phyloP scores from a whole-genome alignment of 2,113 vertebrate genomes.

The Calonectris borealis region DNA sequence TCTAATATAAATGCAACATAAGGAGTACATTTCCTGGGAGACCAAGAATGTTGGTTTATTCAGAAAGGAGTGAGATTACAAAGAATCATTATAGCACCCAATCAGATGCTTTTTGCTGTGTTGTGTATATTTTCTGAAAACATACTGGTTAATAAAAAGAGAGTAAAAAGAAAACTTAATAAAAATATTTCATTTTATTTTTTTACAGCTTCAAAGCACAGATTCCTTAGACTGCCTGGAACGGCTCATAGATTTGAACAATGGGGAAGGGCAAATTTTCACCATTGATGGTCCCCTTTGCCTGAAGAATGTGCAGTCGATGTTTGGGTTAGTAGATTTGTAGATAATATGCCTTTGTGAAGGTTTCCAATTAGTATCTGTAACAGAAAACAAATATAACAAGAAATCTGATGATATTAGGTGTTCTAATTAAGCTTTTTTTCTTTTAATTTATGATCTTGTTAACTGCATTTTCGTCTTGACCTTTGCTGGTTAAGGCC shows the following conservation, averaged over 20 bases:
- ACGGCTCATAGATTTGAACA: conserved; percentile 89
- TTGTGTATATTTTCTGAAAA: neutral
- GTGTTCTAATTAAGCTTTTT: neutral
- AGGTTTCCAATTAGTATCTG: neutral
- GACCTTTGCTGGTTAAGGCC: neutral
- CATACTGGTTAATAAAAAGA: neutral
- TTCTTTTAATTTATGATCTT: neutral
- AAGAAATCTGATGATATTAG: neutral
- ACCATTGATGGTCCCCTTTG: conserved; percentile 93
- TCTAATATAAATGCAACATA: neutral
- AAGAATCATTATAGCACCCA: neutral
- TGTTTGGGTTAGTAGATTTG: conserved; percentile 88
- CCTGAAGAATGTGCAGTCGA: conserved; percentile 95
- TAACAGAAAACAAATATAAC: neutral
- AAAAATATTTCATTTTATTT: neutral
- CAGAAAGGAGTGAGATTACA: neutral
- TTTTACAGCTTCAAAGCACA: conserved; percentile 86
- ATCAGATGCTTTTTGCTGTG: neutral
- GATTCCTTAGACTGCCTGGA: conserved; percentile 94
- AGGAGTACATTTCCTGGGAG: neutral
- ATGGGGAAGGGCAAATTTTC: conserved; percentile 95
- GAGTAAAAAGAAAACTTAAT: neutral
- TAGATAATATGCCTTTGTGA: neutral
- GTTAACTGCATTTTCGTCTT: neutral
- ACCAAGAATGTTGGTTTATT: neutral